Evolutionary conservation across 23 tunicate species (phyloP), one percentile per base, ranked within the genome.

Genomic region (Styela plicata): DNA sequence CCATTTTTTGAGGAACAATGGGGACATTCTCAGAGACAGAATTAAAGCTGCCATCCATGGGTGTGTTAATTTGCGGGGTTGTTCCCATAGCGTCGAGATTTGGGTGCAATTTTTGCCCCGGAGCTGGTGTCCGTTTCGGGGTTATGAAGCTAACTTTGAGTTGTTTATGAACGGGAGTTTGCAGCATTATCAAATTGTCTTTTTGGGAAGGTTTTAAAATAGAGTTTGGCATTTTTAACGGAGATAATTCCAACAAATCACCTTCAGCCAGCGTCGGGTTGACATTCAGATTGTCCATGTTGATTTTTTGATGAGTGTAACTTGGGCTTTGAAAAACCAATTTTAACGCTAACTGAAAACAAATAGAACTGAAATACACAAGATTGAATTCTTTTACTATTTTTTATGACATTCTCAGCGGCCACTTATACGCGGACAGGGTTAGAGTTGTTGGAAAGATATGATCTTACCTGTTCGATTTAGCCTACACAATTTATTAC

Each of bases 161-260:
- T 35, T 88, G 70, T 69, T 88, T 88, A 33, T 88, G 93, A 18
- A 88, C 79, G 19, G 93, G 93, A 0, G 93, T 88, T 78, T 88
- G 87, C 16, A 83, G 78, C 25, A 88, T 33, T 36, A 88, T 88
- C 17, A 88, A 37, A 74, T 88, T 88, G 10, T 88, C 93, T 31
- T 79, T 70, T 36, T 79, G 70, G 20, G 73, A 66, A 24, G 93
- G 73, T 73, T 88, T 88, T 31, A 88, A 33, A 24, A 88, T 88
- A 22, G 93, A 79, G n/a, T 52, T 28, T 2, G 83, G 88, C 36
- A 27, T 32, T 27, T 25, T 29, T 24, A 32, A 63, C 70, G 88
- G 88, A 1, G 88, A 85, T 29, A 85, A 24, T 34, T 62, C 68
- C 2, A 85, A 63, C 0, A 85, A 67, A 33, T 85, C 78, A 5